phyloP scores from a whole-genome alignment of 2,797 vertebrate genomes.

The Prionace glauca region DNA sequence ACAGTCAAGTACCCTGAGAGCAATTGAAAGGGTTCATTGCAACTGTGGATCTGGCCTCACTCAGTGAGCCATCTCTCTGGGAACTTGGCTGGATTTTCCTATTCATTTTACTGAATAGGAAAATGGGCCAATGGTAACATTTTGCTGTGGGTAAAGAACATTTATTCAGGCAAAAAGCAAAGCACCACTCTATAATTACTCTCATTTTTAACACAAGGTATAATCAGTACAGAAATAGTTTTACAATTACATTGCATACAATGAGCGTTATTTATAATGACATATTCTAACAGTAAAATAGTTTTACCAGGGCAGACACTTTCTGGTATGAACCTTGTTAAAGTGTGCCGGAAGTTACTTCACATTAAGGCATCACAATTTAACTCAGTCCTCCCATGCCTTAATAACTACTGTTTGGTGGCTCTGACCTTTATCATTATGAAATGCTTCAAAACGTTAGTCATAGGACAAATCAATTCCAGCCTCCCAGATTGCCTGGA shows the following conservation, averaged over 20 bases:
- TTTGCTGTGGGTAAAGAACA: neutral
- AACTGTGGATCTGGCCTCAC: neutral
- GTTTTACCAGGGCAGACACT: neutral
- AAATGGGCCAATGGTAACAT: neutral
- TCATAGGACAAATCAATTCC: too few relatives aligned
- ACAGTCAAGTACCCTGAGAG: neutral
- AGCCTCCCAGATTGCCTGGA: too few relatives aligned
- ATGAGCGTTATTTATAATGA: neutral
- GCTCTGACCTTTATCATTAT: too few relatives aligned
- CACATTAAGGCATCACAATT: neutral
- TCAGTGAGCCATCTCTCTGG: neutral
- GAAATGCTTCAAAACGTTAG: too few relatives aligned
- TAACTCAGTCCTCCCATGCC: neutral
- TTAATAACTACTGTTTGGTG: too few relatives aligned
- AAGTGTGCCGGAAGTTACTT: neutral
- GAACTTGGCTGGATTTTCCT: neutral
- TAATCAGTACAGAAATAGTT: neutral
- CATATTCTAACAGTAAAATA: neutral
- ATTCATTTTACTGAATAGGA: slow-evolving; percentile 7
- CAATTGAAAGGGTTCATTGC: neutral
- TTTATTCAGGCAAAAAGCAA: neutral
- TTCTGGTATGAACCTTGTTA: neutral
- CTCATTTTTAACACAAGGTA: too few relatives aligned
- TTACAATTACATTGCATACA: too few relatives aligned
- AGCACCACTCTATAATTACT: neutral